Evolutionary conservation across 2,113 vertebrate species (phyloP), one percentile per base, ranked within the genome.

Genomic region (Sylvia atricapilla): DNA sequence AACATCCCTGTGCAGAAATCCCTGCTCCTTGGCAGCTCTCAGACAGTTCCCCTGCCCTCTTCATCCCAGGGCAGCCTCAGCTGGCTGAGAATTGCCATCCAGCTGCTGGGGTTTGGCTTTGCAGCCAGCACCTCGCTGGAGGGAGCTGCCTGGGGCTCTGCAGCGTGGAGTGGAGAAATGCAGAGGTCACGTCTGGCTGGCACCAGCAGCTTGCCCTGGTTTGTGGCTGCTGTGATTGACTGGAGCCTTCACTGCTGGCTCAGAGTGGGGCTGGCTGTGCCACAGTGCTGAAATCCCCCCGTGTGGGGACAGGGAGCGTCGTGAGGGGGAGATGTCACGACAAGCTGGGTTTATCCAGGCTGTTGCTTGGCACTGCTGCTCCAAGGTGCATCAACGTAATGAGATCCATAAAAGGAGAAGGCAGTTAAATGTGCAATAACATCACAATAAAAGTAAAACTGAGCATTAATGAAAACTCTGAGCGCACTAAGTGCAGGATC

Each of bases 401-500:
- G 95, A 94, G 88, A 91, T 62, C 84, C 80, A 94, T 95, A 92
- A 96, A 95, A 94, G 86, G 86, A 69, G 81, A 96, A 96, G 86
- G 91, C 62, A 91, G 90, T 92, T 94, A 95, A 94, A 86, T 66
- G 72, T 82, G 83, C 89, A 94, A 49, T 95, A 96, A 88, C 92
- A 93, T 92, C 91, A 92, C 80, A 91, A 92, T 94, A 90, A 89
- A 96, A 84, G 79, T 89, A 96, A 93, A 95, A 89, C 12, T 84
- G 90, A 94, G 73, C 86, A 69, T 95, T 96, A 95, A 92, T 93
- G 86, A 90, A 96, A 95, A 94, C 78, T 67, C 68, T 22, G 63
- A 90, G 79, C 30, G 41, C 13, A 1, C 35, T 78, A 78, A 88
- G 68, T 52, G 49, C 24, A 6, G 63, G 37, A 12, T 50, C 43